Conservation (phyloP, 2,113 vertebrate genomes). For the Sinocyclocheilus maitianheensis region DNA sequence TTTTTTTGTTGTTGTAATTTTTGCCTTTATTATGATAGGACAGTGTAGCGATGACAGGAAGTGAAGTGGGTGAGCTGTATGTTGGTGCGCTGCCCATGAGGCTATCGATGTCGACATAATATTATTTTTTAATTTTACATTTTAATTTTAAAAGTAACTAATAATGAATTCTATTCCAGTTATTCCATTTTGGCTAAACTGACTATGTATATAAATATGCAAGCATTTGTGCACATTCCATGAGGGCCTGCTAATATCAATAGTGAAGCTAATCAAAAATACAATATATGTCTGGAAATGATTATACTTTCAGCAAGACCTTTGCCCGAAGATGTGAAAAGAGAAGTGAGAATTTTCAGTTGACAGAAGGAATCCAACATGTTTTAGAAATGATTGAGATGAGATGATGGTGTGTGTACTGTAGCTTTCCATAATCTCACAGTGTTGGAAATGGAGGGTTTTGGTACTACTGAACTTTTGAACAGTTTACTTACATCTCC, state of each 20-base stretch:
- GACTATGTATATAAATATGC: background rate
- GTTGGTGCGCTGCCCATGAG: too few species aligned
- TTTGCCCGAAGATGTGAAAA: background rate
- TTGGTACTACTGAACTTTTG: background rate
- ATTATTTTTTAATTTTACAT: background rate
- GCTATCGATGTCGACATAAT: too few species aligned
- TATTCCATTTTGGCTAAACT: background rate
- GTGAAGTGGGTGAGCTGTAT: too few species aligned
- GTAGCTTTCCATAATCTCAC: background rate
- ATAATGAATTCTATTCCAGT: background rate
- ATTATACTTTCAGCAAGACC: background rate
- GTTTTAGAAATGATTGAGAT: constrained; percentile 10
- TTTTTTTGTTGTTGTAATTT: background rate
- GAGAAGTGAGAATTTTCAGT: background rate
- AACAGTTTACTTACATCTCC: constrained; percentile 87
- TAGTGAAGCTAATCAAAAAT: background rate
- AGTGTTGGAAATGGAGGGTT: background rate
- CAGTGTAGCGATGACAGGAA: too few species aligned
- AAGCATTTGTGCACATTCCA: background rate
- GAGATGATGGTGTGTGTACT: background rate
- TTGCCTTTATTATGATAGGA: too few species aligned
- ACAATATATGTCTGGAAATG: background rate
- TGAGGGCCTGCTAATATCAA: background rate
- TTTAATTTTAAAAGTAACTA: background rate
- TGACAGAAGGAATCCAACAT: background rate